phyloP scores from a whole-genome alignment of 2,113 vertebrate genomes.

The Tetraodon nigroviridis region DNA sequence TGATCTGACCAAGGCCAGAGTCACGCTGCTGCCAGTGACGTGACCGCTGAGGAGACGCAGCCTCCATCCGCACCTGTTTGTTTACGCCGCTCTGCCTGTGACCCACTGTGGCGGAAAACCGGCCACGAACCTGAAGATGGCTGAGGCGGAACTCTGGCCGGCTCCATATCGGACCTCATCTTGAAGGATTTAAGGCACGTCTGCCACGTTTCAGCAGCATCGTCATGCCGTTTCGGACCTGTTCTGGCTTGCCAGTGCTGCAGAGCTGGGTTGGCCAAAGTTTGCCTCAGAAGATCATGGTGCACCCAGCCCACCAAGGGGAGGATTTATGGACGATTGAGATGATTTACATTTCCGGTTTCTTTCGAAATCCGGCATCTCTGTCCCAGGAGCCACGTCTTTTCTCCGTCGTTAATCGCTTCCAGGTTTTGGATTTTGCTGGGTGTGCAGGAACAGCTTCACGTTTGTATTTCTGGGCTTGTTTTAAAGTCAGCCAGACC shows the following conservation, averaged over 20 bases:
- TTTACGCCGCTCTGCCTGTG: slow-evolving; percentile 48
- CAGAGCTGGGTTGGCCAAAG: slow-evolving; percentile 27
- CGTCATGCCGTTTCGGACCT: slow-evolving; percentile 26
- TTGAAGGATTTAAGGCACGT: slow-evolving; percentile 23
- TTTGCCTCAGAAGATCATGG: slow-evolving; percentile 24
- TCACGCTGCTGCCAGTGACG: slow-evolving; percentile 50
- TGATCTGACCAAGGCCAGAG: slow-evolving; percentile 44
- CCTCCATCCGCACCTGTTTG: slow-evolving; percentile 36
- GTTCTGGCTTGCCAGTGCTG: slow-evolving; percentile 21
- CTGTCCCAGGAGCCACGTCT: slow-evolving; percentile 53
- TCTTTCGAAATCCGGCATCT: slow-evolving; percentile 40
- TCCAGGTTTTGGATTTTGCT: slow-evolving; percentile 61
- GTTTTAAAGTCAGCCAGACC: too few relatives aligned
- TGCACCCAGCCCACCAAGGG: slow-evolving; percentile 9
- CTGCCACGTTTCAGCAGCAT: slow-evolving; percentile 18
- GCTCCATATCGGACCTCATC: slow-evolving; percentile 33
- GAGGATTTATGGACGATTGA: slow-evolving; percentile 36
- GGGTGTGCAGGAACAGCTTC: slow-evolving; percentile 35
- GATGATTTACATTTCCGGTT: slow-evolving; percentile 37
- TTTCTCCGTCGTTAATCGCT: slow-evolving; percentile 57
- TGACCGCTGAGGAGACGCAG: slow-evolving; percentile 43
- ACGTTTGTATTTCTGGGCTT: slow-evolving; percentile 36
- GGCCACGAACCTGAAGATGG: slow-evolving; percentile 41
- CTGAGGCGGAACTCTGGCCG: slow-evolving; percentile 21
- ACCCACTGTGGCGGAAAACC: slow-evolving; percentile 41